Percentiles rank a stretch among this genome's conserved stretches.
These are phyloP conservation scores for Sphyrna mokarran DNA, from an alignment of 2,113 vertebrate genomes.

Conservation along the genomic window DNA sequence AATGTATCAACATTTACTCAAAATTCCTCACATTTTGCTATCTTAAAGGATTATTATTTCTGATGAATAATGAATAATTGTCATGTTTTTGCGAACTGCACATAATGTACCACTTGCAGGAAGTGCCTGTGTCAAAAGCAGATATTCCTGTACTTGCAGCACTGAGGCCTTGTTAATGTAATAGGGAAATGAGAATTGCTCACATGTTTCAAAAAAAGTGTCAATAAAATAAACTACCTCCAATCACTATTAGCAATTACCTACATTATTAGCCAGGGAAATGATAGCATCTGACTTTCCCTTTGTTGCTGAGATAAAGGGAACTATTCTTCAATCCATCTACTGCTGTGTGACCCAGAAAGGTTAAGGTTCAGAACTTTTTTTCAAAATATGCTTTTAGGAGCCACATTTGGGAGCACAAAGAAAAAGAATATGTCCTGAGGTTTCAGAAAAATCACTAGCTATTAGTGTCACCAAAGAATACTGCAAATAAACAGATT, in stretches of 20 bases:
- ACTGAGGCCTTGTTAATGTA: background rate
- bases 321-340: constrained; percentile 12
- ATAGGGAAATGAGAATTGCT: background rate
- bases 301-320: constrained; percentile 17
- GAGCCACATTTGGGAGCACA: constrained; percentile 2
- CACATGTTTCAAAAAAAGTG: background rate
- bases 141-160: background rate
- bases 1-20: background rate
- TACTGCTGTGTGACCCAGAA: constrained; percentile 32
- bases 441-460: constrained; percentile 8
- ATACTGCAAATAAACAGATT: background rate
- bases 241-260: background rate
- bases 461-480: constrained; percentile 2
- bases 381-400: constrained; percentile 35
- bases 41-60: background rate
- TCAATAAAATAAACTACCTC: background rate
- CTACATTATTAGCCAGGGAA: constrained; percentile 18
- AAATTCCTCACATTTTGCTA: background rate
- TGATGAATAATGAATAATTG: background rate
- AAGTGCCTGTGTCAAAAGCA: background rate
- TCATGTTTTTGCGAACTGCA: background rate
- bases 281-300: constrained; percentile 27
- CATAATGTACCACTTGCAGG: background rate
- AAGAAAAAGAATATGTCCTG: constrained; percentile 28
- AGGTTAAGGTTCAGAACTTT: constrained; percentile 37